These are phyloP conservation scores for Lacanobia oleracea DNA, from an alignment of 2,888 invertebrate species.

Conservation along the genomic window DNA sequence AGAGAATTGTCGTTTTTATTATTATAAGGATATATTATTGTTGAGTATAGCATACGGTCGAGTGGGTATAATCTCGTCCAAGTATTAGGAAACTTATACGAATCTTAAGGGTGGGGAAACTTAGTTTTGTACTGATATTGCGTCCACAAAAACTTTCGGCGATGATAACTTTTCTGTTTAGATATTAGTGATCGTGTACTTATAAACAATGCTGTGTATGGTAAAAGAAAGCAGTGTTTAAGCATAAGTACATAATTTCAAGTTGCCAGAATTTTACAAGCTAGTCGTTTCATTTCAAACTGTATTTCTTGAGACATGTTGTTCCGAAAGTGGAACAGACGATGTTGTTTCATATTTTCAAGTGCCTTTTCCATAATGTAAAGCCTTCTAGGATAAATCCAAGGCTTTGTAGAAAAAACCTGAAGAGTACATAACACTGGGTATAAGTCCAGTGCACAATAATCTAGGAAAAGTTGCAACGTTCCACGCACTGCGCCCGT, in stretches of 20 bases:
- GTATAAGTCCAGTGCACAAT: conserved; percentile 53
- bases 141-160: conserved; percentile 83
- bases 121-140: conserved; percentile 84
- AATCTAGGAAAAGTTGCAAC: conserved; percentile 65
- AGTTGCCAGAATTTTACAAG: neutral
- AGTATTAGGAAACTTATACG: conserved; percentile 89
- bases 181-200: conserved; percentile 63
- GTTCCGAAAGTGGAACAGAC: neutral
- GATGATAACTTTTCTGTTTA: conserved; percentile 81
- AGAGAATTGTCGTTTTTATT: conserved; percentile 86
- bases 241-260: too few species aligned
- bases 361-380: neutral
- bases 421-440: conserved; percentile 2
- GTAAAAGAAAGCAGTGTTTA: neutral
- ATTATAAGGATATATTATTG: conserved; percentile 84
- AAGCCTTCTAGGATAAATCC: neutral
- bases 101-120: conserved; percentile 83
- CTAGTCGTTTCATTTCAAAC: neutral
- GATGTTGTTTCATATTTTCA: neutral
- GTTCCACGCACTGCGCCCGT: conserved; percentile 78
- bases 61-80: conserved; percentile 84
- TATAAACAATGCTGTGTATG: conserved; percentile 27
- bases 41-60: conserved; percentile 79
- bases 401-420: conserved; percentile 11
- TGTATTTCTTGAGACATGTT: neutral